Evolutionary conservation across 92 coral and sea anemone genomes (phyloP).

Genomic region (Phenganax marumi): DNA sequence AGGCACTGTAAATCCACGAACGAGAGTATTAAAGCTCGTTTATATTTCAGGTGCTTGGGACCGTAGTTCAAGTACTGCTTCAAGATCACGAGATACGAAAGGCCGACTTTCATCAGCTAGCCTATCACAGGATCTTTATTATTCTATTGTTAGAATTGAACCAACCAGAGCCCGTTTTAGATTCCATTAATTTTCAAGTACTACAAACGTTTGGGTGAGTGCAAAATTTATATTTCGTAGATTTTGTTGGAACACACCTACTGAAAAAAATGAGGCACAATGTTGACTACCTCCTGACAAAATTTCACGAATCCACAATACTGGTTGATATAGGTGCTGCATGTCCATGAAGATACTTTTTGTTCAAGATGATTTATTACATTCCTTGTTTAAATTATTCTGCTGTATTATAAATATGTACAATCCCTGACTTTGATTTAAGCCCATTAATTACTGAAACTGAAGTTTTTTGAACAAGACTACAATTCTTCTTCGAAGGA

Average conservation of each 20-base stretch:
- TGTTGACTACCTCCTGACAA: too few relatives aligned
- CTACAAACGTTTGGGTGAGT: conserved; percentile 54
- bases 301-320: too few relatives aligned
- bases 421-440: too few relatives aligned
- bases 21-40: neutral
- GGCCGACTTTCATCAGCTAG: conserved; percentile 97
- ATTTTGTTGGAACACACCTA: neutral
- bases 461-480: neutral
- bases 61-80: conserved; percentile 90
- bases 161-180: conserved; percentile 96
- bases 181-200: conserved; percentile 91
- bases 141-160: conserved; percentile 89
- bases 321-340: too few relatives aligned
- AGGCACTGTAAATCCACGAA: neutral
- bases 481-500: neutral
- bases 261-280: too few relatives aligned
- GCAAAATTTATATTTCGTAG: neutral
- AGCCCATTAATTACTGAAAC: too few relatives aligned
- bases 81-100: conserved; percentile 98
- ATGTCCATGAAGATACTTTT: neutral
- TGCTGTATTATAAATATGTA: too few relatives aligned
- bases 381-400: neutral
- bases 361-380: neutral
- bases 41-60: conserved; percentile 75
- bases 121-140: conserved; percentile 92